A percentile compares a stretch with the other conserved stretches of the same genome.
These are phyloP conservation scores for Ataeniobius toweri DNA, from an alignment of 2,797 vertebrate genomes.

Conservation along the genomic window DNA sequence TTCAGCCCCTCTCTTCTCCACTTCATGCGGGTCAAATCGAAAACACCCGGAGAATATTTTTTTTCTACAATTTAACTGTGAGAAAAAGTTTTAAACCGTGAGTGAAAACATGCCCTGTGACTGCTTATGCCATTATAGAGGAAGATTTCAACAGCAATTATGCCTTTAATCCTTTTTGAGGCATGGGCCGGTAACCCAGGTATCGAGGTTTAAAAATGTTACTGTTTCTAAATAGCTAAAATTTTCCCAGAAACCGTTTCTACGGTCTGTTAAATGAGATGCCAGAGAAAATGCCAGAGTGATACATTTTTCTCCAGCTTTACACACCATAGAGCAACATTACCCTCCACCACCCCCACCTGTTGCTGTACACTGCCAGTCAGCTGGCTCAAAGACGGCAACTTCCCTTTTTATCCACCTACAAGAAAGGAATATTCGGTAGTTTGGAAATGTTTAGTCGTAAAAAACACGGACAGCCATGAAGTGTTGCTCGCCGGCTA, in stretches of 20 bases:
- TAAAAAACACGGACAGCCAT: background rate
- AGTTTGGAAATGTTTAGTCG: background rate
- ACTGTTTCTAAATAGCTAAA: too few relatives aligned
- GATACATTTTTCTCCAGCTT: background rate
- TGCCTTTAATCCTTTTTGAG: background rate
- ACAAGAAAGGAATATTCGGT: background rate
- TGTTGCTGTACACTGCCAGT: background rate
- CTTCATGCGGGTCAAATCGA: slow-evolving; percentile 44
- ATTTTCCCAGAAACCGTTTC: background rate
- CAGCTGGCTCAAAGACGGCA: background rate
- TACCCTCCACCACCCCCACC: background rate
- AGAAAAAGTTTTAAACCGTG: slow-evolving; percentile 54
- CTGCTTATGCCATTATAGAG: background rate
- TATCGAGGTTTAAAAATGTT: background rate
- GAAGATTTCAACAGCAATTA: background rate
- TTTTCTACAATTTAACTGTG: background rate
- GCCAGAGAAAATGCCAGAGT: background rate
- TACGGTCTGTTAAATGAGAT: background rate
- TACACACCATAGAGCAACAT: background rate
- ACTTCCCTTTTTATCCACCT: background rate
- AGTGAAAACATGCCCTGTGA: slow-evolving; percentile 11
- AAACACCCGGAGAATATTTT: slow-evolving; percentile 13
- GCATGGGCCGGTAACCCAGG: background rate
- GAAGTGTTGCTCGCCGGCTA: background rate
- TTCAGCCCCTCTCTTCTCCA: slow-evolving; percentile 45